phyloP scores from a whole-genome alignment of 2,888 invertebrate genomes.

The Abrostola tripartita region DNA sequence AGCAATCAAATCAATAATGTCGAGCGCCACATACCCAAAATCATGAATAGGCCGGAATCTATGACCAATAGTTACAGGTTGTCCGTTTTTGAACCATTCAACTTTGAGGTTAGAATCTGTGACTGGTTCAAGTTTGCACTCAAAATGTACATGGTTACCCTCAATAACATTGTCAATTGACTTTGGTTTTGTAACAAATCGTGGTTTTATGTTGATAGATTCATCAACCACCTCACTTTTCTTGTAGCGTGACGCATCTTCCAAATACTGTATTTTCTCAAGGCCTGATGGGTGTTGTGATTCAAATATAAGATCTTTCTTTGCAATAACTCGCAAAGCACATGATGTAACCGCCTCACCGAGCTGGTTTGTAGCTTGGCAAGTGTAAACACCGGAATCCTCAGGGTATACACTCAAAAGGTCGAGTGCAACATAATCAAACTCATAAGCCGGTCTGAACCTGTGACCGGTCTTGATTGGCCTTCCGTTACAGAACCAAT shows the following conservation, averaged over 20 bases:
- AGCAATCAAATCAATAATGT: constrained; percentile 98
- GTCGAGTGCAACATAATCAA: constrained; percentile 98
- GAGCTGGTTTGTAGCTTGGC: constrained; percentile 97
- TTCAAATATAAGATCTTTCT: constrained; percentile 95
- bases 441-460: constrained; percentile 98
- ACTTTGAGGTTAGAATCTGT: constrained; percentile 98
- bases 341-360: constrained; percentile 98
- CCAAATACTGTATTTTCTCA: constrained; percentile 96
- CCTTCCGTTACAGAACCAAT: constrained; percentile 98
- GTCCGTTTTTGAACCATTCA: constrained; percentile 98
- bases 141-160: constrained; percentile 98
- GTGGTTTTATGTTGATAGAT: constrained; percentile 93
- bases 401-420: constrained; percentile 98
- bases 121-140: constrained; percentile 98
- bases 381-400: constrained; percentile 98
- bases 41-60: constrained; percentile 99
- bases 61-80: constrained; percentile 97
- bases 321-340: constrained; percentile 95
- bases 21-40: constrained; percentile 99
- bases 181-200: constrained; percentile 96
- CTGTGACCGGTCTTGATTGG: constrained; percentile 97
- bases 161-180: constrained; percentile 95
- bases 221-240: constrained; percentile 94
- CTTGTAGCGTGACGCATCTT: constrained; percentile 95
- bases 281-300: constrained; percentile 97